Evolutionary conservation across 2,113 vertebrate species (phyloP).

Genomic region (Leucopternis melanops): DNA sequence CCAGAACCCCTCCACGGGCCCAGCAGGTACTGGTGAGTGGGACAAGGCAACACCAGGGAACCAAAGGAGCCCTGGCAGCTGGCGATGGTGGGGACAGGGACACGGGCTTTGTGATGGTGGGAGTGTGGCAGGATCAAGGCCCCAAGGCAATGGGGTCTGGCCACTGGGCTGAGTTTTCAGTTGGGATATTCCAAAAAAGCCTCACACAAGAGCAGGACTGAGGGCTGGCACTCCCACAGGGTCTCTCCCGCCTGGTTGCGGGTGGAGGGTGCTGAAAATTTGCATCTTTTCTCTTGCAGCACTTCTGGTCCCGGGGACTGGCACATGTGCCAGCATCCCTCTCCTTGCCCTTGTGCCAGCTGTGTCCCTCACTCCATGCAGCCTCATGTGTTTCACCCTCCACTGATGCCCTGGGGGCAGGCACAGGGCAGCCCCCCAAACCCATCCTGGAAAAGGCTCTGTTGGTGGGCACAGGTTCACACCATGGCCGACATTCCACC

Average conservation of each 20-base stretch:
- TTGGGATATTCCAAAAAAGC: not conserved
- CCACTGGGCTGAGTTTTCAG: not conserved
- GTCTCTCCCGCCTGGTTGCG: not conserved
- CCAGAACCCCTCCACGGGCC: not conserved
- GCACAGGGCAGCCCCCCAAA: not conserved
- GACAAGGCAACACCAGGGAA: not conserved
- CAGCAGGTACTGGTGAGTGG: not conserved
- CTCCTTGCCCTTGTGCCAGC: not conserved
- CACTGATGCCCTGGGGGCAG: not conserved
- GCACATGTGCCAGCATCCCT: not conserved
- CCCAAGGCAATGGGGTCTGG: rapidly evolving
- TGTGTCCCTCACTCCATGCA: not conserved
- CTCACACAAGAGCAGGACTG: not conserved
- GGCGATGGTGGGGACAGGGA: not conserved
- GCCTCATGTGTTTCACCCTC: not conserved
- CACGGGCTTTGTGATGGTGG: not conserved
- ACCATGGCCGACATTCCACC: too few relatives aligned
- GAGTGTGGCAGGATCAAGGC: not conserved
- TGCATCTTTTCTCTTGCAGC: not conserved
- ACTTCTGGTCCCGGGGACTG: not conserved
- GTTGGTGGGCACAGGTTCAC: not conserved
- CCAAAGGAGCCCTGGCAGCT: too few relatives aligned
- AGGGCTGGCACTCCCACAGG: not conserved
- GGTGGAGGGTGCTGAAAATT: not conserved
- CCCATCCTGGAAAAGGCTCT: not conserved